A percentile compares a stretch with the other conserved stretches of the same genome.
Evolutionary conservation across 2,113 vertebrate species (phyloP).

Genomic region (Agapornis roseicollis): DNA sequence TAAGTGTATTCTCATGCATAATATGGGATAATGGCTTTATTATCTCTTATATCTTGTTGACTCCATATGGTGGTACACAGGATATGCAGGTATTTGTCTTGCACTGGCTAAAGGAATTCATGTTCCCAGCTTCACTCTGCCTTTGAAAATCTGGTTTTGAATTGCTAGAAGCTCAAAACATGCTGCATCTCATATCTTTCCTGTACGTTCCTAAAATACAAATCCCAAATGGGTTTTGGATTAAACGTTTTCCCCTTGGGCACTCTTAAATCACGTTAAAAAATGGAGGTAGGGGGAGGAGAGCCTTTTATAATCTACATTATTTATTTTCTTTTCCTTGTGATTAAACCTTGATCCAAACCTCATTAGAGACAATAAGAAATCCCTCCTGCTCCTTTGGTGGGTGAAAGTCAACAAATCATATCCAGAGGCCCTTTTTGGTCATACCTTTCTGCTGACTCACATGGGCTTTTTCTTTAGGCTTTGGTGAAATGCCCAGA

Average conservation of each 20-base stretch:
- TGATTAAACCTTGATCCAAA: conserved; percentile 6
- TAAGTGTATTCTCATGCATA: background rate
- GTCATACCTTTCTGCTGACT: conserved; percentile 13
- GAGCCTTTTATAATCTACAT: fast-evolving
- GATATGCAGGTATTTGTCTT: background rate
- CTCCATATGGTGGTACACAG: background rate
- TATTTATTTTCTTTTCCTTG: conserved; percentile 45
- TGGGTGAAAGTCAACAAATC: background rate
- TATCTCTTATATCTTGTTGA: background rate
- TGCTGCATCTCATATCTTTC: background rate
- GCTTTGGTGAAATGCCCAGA: background rate
- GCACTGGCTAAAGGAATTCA: background rate
- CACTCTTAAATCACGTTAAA: conserved; percentile 3
- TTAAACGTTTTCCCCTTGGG: background rate
- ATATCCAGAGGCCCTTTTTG: background rate
- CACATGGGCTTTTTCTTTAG: background rate
- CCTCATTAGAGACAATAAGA: background rate
- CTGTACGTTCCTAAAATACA: conserved; percentile 21
- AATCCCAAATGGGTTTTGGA: background rate
- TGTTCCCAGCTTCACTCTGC: background rate
- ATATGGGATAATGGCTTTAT: background rate
- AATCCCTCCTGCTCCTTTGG: background rate
- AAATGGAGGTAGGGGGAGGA: background rate
- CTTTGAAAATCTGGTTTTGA: background rate
- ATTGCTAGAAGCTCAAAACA: background rate